Evolutionary conservation across 1,140 invertebrate genomes (phyloP), one percentile per base, ranked within the genome.

Genomic region (Holotrichia oblita): DNA sequence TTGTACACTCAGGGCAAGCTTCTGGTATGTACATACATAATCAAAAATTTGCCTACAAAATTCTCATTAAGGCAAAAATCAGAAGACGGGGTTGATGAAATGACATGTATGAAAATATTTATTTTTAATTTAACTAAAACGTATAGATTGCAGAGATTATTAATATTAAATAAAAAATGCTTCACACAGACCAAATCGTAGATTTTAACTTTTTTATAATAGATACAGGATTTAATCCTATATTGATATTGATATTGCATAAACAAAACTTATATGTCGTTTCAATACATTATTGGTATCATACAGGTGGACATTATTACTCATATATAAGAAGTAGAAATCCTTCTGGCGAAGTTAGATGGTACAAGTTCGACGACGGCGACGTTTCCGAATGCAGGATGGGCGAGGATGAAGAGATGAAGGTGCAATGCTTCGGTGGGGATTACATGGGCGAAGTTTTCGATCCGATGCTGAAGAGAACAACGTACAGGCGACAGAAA

Each of bases 311-410:
- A 86, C 98, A 99, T 88, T 99, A 99, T 88, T 98, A 97, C 88
- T 99, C 97, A n/a, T 99, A 98, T 87, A 98, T 99, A 85, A 96
- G 82, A 93, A 81, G 83, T 80, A 93, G 94, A 82, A 93, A 94
- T 87, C 92, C 90, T 78, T 94, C 94, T 83, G 94, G 93, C 40
- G 90, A 92, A 61, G 91, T 93, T 55, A 92, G 95, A 82, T 99
- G 98, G 98, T 98, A 99, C 87, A 99, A 99, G 88, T 97, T 99
- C 87, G 98, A 99, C 88, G 98, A 99, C 87, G 97, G 96, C 8
- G 98, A 99, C 84, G 98, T 99, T 24, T 94, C 93, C 0, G 96
- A 97, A 88, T 97, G 96, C 87, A 94, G 95, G 87, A 97, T 98
- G 94, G 95, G 97, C 82, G 96, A 98, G 85, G 96, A 98, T 81